Evolutionary conservation across 2,797 vertebrate genomes (phyloP), one percentile per base, ranked within the genome.

Genomic region (Catharus ustulatus): DNA sequence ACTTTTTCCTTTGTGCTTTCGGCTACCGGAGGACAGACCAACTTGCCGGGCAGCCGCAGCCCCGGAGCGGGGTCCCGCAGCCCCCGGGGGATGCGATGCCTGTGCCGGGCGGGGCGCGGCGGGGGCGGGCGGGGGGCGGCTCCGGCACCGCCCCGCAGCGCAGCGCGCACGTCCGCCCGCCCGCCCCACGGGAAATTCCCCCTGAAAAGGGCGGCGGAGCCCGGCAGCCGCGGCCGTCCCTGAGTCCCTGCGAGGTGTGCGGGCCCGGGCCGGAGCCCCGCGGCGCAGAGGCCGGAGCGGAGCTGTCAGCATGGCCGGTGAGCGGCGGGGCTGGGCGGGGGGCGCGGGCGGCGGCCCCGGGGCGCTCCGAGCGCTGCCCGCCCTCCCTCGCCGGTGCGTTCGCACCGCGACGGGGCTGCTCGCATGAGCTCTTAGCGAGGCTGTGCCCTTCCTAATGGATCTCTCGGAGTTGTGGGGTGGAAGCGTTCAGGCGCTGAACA

Each of bases 391-490:
- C 3, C 10, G 34, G 24, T 17, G 51, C 17, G 21, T 26, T 42
- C 5, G 3, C 46, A 1, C 29, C 8, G 24, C 69, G 6, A 0
- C 2, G 77, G 46, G 54, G 34, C 5, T 18, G n/a, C 13, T 11
- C 30, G 2, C 17, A 6, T 8, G 17, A 16, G 21, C 12, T 11
- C 19, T 57, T 3, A 0, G 11, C 0, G 0, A 8, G 20, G 64
- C n/a, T 8, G 26, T 15, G 36, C 1, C 0, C 0, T 36, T 24
- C 66, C 26, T 0, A 4, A 2, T 0, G 42, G 52, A 4, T 26
- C 27, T 34, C 23, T 11, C 46, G 3, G 43, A 45, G 2, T 5
- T 0, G 32, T 2, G 23, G 15, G 4, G 2, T 11, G 38, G 2
- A 49, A 59, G 16, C 0, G 4, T n/a, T 49, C 3, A 1, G 43